phyloP scores from a whole-genome alignment of 2,113 vertebrate genomes.

The Varanus komodoensis region DNA sequence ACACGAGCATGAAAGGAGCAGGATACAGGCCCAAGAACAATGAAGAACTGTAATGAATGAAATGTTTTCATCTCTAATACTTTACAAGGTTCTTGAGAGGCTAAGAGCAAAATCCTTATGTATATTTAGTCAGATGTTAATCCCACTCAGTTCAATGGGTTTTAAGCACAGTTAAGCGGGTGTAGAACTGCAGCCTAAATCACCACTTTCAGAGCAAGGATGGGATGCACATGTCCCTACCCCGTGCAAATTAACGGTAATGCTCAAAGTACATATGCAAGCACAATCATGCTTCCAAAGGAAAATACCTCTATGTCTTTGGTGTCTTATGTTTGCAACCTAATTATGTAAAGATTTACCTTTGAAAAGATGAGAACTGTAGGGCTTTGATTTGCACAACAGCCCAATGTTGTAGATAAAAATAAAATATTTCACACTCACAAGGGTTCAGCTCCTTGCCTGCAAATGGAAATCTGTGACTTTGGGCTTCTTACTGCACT shows the following conservation, averaged over 20 bases:
- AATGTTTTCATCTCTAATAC: too few species aligned
- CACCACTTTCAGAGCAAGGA: not conserved
- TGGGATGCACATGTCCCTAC: not conserved
- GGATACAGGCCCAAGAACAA: too few species aligned
- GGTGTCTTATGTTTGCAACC: not conserved
- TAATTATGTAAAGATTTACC: not conserved
- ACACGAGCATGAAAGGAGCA: too few species aligned
- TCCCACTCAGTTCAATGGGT: not conserved
- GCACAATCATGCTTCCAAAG: not conserved
- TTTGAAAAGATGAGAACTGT: not conserved
- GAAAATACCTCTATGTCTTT: not conserved
- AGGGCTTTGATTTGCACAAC: not conserved
- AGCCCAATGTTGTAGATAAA: not conserved
- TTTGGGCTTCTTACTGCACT: not conserved
- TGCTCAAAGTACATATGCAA: not conserved
- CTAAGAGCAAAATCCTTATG: not conserved
- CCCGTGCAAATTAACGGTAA: not conserved
- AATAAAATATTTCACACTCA: not conserved
- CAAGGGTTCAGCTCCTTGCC: not conserved
- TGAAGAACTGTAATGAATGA: too few species aligned
- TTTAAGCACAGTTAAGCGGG: not conserved
- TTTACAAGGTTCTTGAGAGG: not conserved
- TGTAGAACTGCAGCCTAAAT: not conserved
- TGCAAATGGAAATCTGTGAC: constrained; percentile 30
- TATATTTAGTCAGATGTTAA: not conserved